phyloP scores from a whole-genome alignment of 1,140 invertebrate species.

The Aphelinus atriplicis region DNA sequence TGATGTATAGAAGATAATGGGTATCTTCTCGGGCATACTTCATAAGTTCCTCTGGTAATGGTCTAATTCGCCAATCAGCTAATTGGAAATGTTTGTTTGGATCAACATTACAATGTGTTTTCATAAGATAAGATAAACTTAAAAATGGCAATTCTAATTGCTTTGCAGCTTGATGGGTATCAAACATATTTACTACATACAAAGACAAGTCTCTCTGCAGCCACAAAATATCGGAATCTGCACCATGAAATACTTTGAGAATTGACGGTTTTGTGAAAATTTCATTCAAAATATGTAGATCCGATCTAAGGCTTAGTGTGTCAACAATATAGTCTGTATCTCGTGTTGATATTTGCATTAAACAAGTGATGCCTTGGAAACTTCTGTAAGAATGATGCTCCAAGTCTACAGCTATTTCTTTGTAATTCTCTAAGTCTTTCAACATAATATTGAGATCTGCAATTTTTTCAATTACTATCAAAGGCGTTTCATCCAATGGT shows the following conservation, averaged over 20 bases:
- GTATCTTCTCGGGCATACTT: constrained; percentile 95
- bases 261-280: constrained; percentile 92
- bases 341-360: constrained; percentile 93
- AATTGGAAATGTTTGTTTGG: constrained; percentile 92
- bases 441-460: constrained; percentile 75
- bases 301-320: constrained; percentile 81
- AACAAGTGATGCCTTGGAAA: constrained; percentile 88
- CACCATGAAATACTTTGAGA: constrained; percentile 96
- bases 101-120: constrained; percentile 81
- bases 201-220: constrained; percentile 94
- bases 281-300: constrained; percentile 88
- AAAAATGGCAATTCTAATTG: constrained; percentile 77
- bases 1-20: constrained; percentile 94
- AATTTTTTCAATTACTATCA: constrained; percentile 76
- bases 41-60: constrained; percentile 84
- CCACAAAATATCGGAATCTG: constrained; percentile 91
- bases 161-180: constrained; percentile 90
- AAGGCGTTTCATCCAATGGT: constrained; percentile 71
- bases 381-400: constrained; percentile 89
- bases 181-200: constrained; percentile 97
- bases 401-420: constrained; percentile 87
- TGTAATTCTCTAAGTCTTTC: constrained; percentile 72
- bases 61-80: constrained; percentile 96
- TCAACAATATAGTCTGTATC: constrained; percentile 93
- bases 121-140: constrained; percentile 83